These are phyloP conservation scores for Lepidurus packardi DNA, from an alignment of 1,140 invertebrate species.

Conservation along the genomic window DNA sequence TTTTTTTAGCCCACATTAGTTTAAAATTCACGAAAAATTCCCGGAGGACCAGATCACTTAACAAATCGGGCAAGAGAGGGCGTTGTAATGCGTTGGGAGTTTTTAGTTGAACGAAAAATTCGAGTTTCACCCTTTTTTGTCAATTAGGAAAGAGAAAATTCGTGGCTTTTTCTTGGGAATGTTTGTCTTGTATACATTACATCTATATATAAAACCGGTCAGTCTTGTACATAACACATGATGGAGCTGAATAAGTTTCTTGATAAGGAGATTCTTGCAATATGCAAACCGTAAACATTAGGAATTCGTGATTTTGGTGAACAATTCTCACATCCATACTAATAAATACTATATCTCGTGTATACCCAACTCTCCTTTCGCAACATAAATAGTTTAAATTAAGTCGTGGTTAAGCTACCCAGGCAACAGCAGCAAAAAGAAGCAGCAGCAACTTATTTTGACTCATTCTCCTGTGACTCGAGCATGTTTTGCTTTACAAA, in stretches of 20 bases:
- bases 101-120: too few relatives aligned
- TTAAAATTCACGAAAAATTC: too few relatives aligned
- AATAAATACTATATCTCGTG: background rate
- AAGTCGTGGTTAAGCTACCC: background rate
- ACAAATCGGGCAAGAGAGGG: too few relatives aligned
- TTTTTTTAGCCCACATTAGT: too few relatives aligned
- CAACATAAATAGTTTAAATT: background rate
- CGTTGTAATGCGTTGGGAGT: too few relatives aligned
- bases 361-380: background rate
- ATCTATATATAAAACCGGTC: background rate
- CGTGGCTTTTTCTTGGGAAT: too few relatives aligned
- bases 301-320: background rate
- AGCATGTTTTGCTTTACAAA: background rate
- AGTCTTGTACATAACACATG: background rate
- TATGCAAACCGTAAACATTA: background rate
- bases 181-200: background rate
- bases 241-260: background rate
- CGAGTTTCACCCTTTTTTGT: too few relatives aligned
- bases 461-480: slow-evolving; percentile 2
- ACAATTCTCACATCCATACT: background rate
- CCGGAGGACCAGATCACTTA: too few relatives aligned
- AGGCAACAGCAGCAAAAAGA: too few relatives aligned
- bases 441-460: background rate
- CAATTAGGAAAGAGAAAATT: too few relatives aligned
- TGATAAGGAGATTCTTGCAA: slow-evolving; percentile 14